A percentile compares a stretch with the other conserved stretches of the same genome.
Conservation (phyloP, 2,797 vertebrate species). For the Leuciscus waleckii region DNA sequence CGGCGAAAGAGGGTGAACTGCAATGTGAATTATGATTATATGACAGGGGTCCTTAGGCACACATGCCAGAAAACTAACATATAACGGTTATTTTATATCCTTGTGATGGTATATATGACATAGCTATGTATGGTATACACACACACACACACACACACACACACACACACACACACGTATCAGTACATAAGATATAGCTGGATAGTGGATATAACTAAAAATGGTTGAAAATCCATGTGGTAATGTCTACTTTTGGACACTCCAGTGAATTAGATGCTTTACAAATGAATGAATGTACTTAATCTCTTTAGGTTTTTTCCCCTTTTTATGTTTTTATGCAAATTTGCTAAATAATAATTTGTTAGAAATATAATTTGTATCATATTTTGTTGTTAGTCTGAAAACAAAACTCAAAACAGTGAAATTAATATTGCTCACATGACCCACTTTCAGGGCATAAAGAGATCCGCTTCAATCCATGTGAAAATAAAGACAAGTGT, state of each 20-base stretch:
- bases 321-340: no score
- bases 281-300: no score
- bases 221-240: neutral
- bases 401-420: neutral
- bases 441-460: neutral
- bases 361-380: no score
- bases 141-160: no score
- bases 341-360: no score
- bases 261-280: no score
- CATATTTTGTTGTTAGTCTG: neutral
- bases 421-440: neutral
- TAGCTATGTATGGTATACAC: neutral
- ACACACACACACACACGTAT: no score
- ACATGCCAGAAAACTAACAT: slow-evolving; percentile 1
- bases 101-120: neutral
- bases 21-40: slow-evolving; percentile 17
- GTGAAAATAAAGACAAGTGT: neutral
- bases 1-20: neutral
- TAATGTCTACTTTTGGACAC: neutral
- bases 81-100: neutral
- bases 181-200: no score
- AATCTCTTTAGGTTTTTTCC: no score
- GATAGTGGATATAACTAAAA: no score
- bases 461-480: neutral
- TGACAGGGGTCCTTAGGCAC: slow-evolving; percentile 2